Evolutionary conservation across 1,140 invertebrate species (phyloP), one percentile per base, ranked within the genome.

Genomic region (Drosophila rufa): DNA sequence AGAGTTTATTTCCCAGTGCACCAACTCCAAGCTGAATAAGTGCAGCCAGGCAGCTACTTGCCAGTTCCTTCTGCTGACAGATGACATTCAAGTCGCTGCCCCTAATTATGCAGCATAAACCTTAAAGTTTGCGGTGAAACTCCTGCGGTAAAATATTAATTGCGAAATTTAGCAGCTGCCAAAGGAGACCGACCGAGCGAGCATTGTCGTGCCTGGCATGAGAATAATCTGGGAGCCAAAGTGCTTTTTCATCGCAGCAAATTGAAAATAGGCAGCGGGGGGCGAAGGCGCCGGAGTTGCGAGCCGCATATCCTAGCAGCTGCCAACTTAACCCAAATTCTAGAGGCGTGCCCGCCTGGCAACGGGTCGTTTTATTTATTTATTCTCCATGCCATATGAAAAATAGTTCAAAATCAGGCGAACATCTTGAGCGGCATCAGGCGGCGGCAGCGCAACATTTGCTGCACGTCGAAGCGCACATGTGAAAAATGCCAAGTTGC

Each of bases 331-430:
- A 81, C 79, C 79, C 79, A 81, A 70, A 81, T 81, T 69, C 59
- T 40, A 50, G n/a, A 50, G 60, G 62, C 55, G 51, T 25, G 62
- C 40, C 53, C 12, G 51, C 53, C 53, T 33, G 45, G 46, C 71
- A 80, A 60, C 61, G 53, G 27, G 43, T 47, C 50, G 45, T 55
- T 76, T 89, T 86, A 84, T 80, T 89, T 87, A 87, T 87, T 87
- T 89, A 87, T 82, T 61, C 76, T 78, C 65, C 70, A 70, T 61
- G 84, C 65, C 80, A 83, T 87, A 80, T 84, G 80, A 87, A 89
- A 87, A 87, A 89, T 89, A 80, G 84, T 84, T 89, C 77, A 84
- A 89, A 87, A 84, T 87, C 83, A 84, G 74, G 71, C 73, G 55
- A 77, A 66, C 67, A 77, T 77, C 43, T 77, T 56, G 40, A 78